Base-by-base conservation (phyloP, 1,140 invertebrate species). In the Cheumatopsyche charites region DNA sequence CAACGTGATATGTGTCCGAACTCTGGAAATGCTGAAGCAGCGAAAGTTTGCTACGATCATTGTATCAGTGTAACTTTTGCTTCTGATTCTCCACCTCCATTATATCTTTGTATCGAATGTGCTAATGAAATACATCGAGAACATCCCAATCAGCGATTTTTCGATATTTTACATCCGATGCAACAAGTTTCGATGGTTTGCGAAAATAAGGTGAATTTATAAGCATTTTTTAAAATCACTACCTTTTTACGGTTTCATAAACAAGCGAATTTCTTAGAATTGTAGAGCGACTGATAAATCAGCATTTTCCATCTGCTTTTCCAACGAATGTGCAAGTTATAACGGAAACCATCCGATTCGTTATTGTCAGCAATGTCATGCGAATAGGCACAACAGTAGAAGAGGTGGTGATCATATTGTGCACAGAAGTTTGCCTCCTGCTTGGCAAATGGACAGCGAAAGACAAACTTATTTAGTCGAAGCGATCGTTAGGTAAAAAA, bases 21-120 rank as follows among this genome's bases (percentile, higher is more conserved):
- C 80, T 86, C 89, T 26, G 90, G 91, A 61, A 90, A 90, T 75
- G 92, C 92, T 0, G 93, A 95, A 82, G 94, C 94, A 13, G 92
- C 93, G 43, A 97, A 96, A 85, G 93, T 97, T 43, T 95, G 94
- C 82, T 92, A 92, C 78, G 92, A 95, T 84, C 93, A 95, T 80
- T 90, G 89, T 78, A 91, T 94, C 73, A 91, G 91, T 71, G 93
- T 94, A 61, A 90, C 88, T 26, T 93, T 91, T 85, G 92, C 90
- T 69, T 90, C 85, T 70, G 94, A 90, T 84, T 94, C 90, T 69
- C 94, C 97, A 0, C 97, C 97, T 11, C 97, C 97, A 0, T 85
- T 99, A 4, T 97, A 97, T 80, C 86, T 99, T 0, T 99, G 98
- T 80, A 94, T 97, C 76, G 96, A 97, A 80, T 99, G 98, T 84